phyloP scores from a whole-genome alignment of 30 jellyfish, hydroid and myxozoan genomes.

The Chironex yamaguchii region DNA sequence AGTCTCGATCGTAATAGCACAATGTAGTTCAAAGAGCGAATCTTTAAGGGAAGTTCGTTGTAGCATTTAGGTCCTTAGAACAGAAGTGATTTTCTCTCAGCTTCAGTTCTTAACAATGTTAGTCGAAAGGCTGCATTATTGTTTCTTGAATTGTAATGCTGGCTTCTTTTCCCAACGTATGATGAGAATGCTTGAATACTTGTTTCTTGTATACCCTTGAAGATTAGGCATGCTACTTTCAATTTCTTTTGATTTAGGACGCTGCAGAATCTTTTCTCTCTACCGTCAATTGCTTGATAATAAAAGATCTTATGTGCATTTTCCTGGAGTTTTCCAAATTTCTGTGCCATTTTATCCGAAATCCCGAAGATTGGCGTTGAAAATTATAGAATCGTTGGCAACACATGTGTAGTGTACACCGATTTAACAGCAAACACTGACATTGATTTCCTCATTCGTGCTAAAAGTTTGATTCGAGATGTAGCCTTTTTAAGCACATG shows the following conservation, averaged over 20 bases:
- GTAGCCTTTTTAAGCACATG: slow-evolving; percentile 24
- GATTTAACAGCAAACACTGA: slow-evolving; percentile 35
- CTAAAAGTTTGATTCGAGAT: slow-evolving; percentile 43
- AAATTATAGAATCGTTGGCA: slow-evolving; percentile 38
- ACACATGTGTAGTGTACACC: slow-evolving; percentile 51
- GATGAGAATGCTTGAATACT: slow-evolving; percentile 51
- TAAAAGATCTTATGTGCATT: no score
- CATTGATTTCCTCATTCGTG: slow-evolving; percentile 28
- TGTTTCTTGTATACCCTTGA: slow-evolving; percentile 57
- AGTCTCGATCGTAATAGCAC: slow-evolving; percentile 55
- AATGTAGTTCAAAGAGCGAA: slow-evolving; percentile 49
- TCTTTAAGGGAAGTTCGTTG: slow-evolving; percentile 55
- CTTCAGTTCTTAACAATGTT: slow-evolving; percentile 66
- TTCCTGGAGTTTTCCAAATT: no score
- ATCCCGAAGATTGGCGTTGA: slow-evolving; percentile 30
- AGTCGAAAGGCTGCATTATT: slow-evolving; percentile 54
- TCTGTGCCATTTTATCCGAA: slow-evolving; percentile 37
- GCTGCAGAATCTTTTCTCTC: no score
- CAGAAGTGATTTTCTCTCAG: slow-evolving; percentile 47
- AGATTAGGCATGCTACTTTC: slow-evolving; percentile 57
- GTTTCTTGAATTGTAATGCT: slow-evolving; percentile 54
- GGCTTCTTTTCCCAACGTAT: slow-evolving; percentile 57
- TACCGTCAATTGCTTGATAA: no score
- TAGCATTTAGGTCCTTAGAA: slow-evolving; percentile 56
- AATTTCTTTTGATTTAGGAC: slow-evolving; percentile 40